Evolutionary conservation across 2,888 invertebrate genomes (phyloP).

Genomic region (Agrochola lota): DNA sequence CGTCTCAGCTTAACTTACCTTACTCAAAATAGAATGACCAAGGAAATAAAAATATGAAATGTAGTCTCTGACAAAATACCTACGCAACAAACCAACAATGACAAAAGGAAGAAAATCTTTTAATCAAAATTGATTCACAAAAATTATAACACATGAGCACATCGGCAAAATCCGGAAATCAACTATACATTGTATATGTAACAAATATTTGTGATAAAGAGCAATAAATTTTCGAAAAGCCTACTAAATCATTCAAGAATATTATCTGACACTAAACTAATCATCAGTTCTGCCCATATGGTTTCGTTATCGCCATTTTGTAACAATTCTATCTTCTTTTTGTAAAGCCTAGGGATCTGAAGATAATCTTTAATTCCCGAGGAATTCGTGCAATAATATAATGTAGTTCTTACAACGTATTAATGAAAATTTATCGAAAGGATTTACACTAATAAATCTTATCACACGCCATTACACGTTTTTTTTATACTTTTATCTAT

Average conservation of each 20-base stretch:
- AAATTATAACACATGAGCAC: not conserved
- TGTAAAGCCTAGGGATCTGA: conserved; percentile 42
- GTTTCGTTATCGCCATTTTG: conserved; percentile 20
- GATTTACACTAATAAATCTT: conserved; percentile 14
- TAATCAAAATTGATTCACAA: not conserved
- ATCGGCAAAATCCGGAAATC: not conserved
- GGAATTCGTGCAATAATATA: conserved; percentile 31
- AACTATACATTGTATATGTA: not conserved
- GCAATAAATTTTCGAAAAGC: conserved; percentile 27
- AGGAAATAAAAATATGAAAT: not conserved
- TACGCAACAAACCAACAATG: not conserved
- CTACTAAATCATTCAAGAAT: conserved; percentile 7
- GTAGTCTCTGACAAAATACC: not conserved
- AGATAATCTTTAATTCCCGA: conserved; percentile 45
- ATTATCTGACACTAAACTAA: conserved; percentile 25
- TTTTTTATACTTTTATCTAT: not conserved
- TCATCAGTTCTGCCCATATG: conserved; percentile 8
- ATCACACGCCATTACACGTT: conserved; percentile 7
- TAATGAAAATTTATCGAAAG: conserved; percentile 19
- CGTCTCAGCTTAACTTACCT: not conserved
- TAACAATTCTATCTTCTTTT: conserved; percentile 36
- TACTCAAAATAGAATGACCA: not conserved
- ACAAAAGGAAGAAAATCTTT: not conserved
- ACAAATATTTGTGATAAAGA: conserved; percentile 7
- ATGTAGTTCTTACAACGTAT: conserved; percentile 4